Percentiles rank a stretch among this genome's conserved stretches.
Conservation (phyloP, 1,140 invertebrate species). For the Drosophila grimshawi region DNA sequence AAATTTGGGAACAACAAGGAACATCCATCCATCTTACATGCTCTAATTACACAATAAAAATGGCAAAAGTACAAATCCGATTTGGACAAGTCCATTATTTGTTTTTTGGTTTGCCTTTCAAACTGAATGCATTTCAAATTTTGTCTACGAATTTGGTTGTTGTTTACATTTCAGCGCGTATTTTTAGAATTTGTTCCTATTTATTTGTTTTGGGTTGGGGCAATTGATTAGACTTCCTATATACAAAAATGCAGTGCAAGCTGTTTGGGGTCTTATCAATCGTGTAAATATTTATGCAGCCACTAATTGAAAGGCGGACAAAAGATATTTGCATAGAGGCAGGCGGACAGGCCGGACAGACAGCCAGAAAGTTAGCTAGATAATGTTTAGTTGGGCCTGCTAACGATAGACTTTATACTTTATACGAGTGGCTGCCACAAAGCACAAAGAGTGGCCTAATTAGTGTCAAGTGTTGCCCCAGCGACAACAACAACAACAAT, state of each 20-base stretch:
- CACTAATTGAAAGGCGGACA: constrained; percentile 72
- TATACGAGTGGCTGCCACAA: constrained; percentile 53
- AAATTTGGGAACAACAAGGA: constrained; percentile 18
- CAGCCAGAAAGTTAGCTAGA: constrained; percentile 36
- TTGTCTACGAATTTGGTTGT: constrained; percentile 29
- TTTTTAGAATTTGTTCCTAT: constrained; percentile 57
- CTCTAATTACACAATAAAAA: constrained; percentile 47
- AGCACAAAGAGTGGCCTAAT: constrained; percentile 80
- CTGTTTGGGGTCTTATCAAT: constrained; percentile 51
- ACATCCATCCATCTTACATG: constrained; percentile 14
- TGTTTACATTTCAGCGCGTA: constrained; percentile 37
- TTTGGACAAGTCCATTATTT: constrained; percentile 21
- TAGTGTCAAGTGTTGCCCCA: constrained; percentile 80
- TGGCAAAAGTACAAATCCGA: constrained; percentile 31
- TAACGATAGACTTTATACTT: constrained; percentile 52
- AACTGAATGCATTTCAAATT: constrained; percentile 29
- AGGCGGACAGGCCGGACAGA: constrained; percentile 1
- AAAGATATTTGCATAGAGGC: constrained; percentile 67
- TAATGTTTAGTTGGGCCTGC: constrained; percentile 61
- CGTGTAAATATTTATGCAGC: constrained; percentile 68
- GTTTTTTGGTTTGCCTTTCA: constrained; percentile 15
- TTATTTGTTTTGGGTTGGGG: constrained; percentile 31
- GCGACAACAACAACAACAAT: constrained; percentile 47
- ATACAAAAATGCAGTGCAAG: constrained; percentile 49
- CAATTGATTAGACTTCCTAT: constrained; percentile 71